These are phyloP conservation scores for Brachionus manjavacas DNA, from an alignment of 1,140 invertebrate genomes.

Conservation along the genomic window DNA sequence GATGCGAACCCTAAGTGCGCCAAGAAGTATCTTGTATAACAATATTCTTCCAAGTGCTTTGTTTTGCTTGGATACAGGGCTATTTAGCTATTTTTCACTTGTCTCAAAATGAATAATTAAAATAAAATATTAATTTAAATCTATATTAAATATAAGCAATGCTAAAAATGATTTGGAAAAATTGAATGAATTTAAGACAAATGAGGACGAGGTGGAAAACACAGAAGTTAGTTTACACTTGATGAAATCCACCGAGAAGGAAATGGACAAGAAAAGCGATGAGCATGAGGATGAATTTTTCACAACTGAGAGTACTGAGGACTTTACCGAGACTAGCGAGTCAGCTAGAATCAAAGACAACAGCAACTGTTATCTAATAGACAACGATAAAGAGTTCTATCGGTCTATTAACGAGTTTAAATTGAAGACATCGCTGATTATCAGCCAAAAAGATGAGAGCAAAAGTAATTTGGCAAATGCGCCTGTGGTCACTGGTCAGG, in stretches of 20 bases:
- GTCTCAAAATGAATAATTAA: too few species aligned
- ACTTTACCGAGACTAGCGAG: neutral
- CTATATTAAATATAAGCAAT: neutral
- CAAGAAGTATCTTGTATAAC: too few species aligned
- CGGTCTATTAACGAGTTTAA: neutral
- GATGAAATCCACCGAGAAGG: neutral
- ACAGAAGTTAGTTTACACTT: neutral
- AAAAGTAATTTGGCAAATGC: neutral
- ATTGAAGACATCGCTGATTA: constrained; percentile 3
- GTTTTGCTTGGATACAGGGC: too few species aligned
- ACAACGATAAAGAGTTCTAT: constrained; percentile 12
- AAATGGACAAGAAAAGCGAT: neutral
- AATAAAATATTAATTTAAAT: too few species aligned
- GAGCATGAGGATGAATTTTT: neutral
- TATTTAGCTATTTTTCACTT: too few species aligned
- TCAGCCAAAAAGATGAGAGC: neutral
- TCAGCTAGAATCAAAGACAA: neutral
- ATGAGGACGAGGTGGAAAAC: neutral
- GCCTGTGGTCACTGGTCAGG: neutral
- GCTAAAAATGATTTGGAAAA: constrained; percentile 36
- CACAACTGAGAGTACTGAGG: neutral
- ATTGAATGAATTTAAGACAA: neutral
- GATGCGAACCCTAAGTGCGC: too few species aligned
- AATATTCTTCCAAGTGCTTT: too few species aligned
- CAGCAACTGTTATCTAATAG: neutral